phyloP scores from a whole-genome alignment of 2,888 invertebrate genomes.

The Tachina lurida region DNA sequence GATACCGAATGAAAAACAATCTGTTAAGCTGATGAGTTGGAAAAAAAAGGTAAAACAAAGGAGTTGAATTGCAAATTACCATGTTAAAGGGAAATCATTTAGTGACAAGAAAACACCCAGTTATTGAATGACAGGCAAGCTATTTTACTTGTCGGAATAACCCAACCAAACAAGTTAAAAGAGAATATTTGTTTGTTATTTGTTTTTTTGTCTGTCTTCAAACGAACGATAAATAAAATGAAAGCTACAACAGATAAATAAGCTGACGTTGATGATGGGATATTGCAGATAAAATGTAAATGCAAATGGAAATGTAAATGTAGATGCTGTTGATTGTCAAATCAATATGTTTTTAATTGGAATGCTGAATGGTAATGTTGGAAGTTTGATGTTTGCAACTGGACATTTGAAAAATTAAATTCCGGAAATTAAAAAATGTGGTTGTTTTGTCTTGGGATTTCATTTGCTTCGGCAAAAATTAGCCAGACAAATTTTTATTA shows the following conservation, averaged over 20 bases:
- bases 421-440: constrained; percentile 64
- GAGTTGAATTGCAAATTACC: constrained; percentile 60
- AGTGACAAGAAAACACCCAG: constrained; percentile 56
- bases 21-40: neutral
- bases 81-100: constrained; percentile 54
- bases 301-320: constrained; percentile 6
- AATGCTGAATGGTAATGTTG: constrained; percentile 9
- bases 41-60: constrained; percentile 51
- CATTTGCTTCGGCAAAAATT: constrained; percentile 3
- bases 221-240: constrained; percentile 33
- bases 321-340: constrained; percentile 41
- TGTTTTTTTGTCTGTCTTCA: neutral
- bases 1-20: constrained; percentile 23
- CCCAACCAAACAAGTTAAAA: constrained; percentile 32
- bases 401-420: neutral
- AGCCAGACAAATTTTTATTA: constrained; percentile 4
- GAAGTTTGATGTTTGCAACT: constrained; percentile 9
- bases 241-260: constrained; percentile 40
- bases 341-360: constrained; percentile 44
- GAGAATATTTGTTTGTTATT: neutral
- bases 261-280: constrained; percentile 38
- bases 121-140: constrained; percentile 47
- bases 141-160: constrained; percentile 31
- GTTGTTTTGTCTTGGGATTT: constrained; percentile 23
- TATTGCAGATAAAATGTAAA: constrained; percentile 18